Conservation (phyloP, 2,888 invertebrate species). For the Drosophila nigricruria region DNA sequence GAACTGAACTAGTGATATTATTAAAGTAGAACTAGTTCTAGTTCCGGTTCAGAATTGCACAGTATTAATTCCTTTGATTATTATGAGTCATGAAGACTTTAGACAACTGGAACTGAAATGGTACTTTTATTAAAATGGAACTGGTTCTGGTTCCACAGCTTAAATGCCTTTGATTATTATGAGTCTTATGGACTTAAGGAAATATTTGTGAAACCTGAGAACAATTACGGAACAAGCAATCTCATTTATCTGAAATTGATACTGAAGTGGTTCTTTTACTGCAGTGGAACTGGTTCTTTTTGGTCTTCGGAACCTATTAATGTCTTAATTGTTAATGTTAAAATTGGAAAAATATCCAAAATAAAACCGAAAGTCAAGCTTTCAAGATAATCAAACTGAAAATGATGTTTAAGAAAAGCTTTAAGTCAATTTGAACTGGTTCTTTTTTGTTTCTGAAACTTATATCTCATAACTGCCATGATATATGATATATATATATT, state of each 20-base stretch:
- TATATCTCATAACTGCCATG: neutral
- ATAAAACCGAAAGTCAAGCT: no score
- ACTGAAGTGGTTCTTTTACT: neutral
- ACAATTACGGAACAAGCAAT: no score
- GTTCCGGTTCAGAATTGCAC: neutral
- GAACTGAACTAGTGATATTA: neutral
- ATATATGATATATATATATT: neutral
- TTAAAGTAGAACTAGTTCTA: neutral
- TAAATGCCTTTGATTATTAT: neutral
- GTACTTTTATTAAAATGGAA: neutral
- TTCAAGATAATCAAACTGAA: neutral
- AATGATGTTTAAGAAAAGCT: no score
- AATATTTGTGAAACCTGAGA: no score
- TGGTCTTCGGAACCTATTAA: neutral
- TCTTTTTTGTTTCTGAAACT: neutral
- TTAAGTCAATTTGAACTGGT: neutral
- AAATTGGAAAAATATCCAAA: no score
- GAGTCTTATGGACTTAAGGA: neutral
- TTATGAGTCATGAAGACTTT: neutral
- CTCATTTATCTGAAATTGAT: no score
- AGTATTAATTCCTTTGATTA: neutral
- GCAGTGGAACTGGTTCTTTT: neutral
- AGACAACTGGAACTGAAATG: neutral
- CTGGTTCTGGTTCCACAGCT: neutral
- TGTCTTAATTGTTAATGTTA: neutral